Evolutionary conservation across 2,797 vertebrate species (phyloP), one percentile per base, ranked within the genome.

Genomic region (Sebastes nivosus): DNA sequence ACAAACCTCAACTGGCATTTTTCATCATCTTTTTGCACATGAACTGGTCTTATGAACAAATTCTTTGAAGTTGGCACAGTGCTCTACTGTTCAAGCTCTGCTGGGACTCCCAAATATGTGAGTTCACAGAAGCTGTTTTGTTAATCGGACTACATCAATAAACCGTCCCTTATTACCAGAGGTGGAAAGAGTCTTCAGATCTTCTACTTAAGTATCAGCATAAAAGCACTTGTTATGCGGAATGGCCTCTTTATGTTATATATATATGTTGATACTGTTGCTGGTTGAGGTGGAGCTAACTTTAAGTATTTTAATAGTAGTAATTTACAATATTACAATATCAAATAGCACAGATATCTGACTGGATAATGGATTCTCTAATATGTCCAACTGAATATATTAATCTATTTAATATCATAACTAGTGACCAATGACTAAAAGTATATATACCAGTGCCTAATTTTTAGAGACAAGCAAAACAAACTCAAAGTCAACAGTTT

Each of bases 31-130:
- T 77, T 67, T 11, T 67, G 42, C 60, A 38, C 2, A 5, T 67
- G 65, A 77, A 61, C 25, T 32, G 6, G 6, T 38, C 29, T 18
- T 24, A 16, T 22, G 29, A 69, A 20, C 25, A 72, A 9, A 60
- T 77, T 72, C 69, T 65, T 6, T 8, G 67, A 72, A 75, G 14
- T 6, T 24, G 8, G n/a, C 50, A 75, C 57, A 77, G 30, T 30
- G 72, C 36, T 57, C 34, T n/a, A 46, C 59, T 79, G 75, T 81
- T 70, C 46, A 14, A 30, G 13, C n/a, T 69, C 10, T 29, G 18
- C 0, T 25, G 3, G 13, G 55, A 27, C 22, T 46, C 4, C 6
- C 38, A 60, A 67, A 61, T 7, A 18, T 46, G 12, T 3, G 2
- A 70, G 20, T 50, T 66, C 42, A 54, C 2, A 58, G 7, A 73